Base-by-base conservation (phyloP, 2,113 vertebrate species). In the Circaetus cinerascens region DNA sequence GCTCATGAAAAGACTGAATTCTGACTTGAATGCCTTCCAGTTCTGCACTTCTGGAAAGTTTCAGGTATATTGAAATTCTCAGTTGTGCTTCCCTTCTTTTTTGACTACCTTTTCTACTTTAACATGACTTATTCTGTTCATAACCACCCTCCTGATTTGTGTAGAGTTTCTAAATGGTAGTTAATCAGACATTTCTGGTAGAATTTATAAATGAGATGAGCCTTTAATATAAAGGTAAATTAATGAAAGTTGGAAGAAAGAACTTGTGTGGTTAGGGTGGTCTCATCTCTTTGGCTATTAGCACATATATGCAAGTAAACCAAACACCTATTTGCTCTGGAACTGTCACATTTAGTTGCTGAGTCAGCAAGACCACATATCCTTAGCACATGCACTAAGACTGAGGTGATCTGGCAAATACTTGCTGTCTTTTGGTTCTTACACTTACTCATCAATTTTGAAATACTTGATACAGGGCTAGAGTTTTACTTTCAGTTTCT, bases 81-180 rank as follows among this genome's bases (percentile, higher is more conserved):
- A 23, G 21, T 15, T 68, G 15, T 1, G 1, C 34, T 60, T 34
- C 5, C 1, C 1, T 0, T n/a, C 50, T 53, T 67, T 51, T 53
- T 7, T 34, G 18, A 45, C 2, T 46, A 3, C 4, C 8, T 78
- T 69, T 84, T 67, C 32, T 78, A 4, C 20, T 77, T 80, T 57
- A 43, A 69, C n/a, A 32, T 62, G 3, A 36, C 32, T 62, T 50
- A 48, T 27, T 45, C 7, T 86, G 11, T 74, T 86, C 21, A 25
- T 80, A 77, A 51, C 3, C 10, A 71, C 3, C 1, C 13, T 68
- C 29, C 9, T 51, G 59, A 46, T 69, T 60, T 56, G 7, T 74
- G 38, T n/a, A 57, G 7, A 23, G 19, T 41, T 87, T 77, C n/a
- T 48, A 66, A 93, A 36, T 21, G 8, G 19, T 17, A 56, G 4